Evolutionary conservation across 2,797 vertebrate genomes (phyloP).

Genomic region (Mormyrops boulengeri): DNA sequence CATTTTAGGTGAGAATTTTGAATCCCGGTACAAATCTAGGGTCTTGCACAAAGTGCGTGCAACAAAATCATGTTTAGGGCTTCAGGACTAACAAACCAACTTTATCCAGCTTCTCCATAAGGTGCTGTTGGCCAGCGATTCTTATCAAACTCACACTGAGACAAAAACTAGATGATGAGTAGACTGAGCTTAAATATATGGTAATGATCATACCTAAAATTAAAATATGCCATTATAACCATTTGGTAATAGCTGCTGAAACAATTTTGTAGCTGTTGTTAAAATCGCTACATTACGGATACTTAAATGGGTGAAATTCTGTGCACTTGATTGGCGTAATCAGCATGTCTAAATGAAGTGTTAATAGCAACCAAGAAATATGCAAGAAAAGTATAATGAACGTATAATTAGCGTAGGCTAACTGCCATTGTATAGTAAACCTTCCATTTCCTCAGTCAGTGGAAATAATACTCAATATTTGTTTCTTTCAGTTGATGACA

Average conservation of each 20-base stretch:
- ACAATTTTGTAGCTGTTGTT: not conserved
- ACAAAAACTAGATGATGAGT: not conserved
- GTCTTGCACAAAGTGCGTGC: not conserved
- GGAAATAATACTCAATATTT: slow-evolving; percentile 1
- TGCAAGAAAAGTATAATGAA: not conserved
- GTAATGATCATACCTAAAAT: not conserved
- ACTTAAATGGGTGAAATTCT: not conserved
- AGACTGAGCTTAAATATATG: not conserved
- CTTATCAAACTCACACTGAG: not conserved
- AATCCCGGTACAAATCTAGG: not conserved
- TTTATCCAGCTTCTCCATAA: not conserved
- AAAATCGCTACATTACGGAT: not conserved
- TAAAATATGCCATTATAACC: not conserved
- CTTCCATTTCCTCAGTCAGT: not conserved
- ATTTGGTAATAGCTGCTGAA: not conserved
- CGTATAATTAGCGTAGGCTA: not conserved
- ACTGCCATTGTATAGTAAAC: not conserved
- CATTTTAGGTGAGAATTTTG: not conserved
- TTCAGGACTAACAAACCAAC: not conserved
- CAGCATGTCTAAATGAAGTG: not conserved
- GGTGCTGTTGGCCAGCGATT: not conserved
- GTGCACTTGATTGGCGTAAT: not conserved
- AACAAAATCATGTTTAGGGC: not conserved
- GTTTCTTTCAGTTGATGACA: not conserved
- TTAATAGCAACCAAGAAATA: not conserved